Evolutionary conservation across 2,888 invertebrate species (phyloP), one percentile per base, ranked within the genome.

Genomic region (Hydrotaea cyrtoneurina): DNA sequence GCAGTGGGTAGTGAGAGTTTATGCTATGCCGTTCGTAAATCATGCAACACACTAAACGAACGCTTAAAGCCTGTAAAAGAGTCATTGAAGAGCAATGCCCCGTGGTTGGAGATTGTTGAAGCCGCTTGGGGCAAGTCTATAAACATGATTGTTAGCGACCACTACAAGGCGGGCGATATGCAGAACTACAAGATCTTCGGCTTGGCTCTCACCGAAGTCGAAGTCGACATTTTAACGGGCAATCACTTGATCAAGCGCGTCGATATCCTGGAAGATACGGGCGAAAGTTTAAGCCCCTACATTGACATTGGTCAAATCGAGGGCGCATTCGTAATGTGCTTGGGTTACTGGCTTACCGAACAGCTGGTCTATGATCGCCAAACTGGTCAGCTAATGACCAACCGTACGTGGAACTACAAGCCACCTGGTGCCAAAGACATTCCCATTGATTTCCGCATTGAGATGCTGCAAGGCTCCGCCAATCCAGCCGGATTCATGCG

Each of bases 321-420:
- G 92, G 96, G 96, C 2, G 95, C 96, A 0, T 96, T 96, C 86
- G 92, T 95, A 0, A 96, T 96, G 96, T 95, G 93, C 66, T 91
- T 93, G 15, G 97, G 97, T 0, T 96, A 95, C 87, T 96, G 95
- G 94, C 95, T 96, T 0, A 94, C 94, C 0, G 97, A 97, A 89
- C 94, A 96, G 86, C 89, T 95, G 26, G 91, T 95, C 0, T 95
- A 94, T 86, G 94, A 95, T 86, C 91, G 93, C 5, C 90, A 92
- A 23, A 94, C 94, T 39, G 97, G 96, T 0, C 92, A 93, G 87
- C 90, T 96, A 2, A 92, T 95, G 2, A 96, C 96, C 1, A 94
- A 95, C 88, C 94, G 96, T 55, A 96, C 97, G 1, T 97, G 97
- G 97, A 95, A 94, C 53, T 96, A 96, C 89, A 95, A 96, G 87